Conservation (phyloP, 2,888 invertebrate species). For the Nomada hirtipes region DNA sequence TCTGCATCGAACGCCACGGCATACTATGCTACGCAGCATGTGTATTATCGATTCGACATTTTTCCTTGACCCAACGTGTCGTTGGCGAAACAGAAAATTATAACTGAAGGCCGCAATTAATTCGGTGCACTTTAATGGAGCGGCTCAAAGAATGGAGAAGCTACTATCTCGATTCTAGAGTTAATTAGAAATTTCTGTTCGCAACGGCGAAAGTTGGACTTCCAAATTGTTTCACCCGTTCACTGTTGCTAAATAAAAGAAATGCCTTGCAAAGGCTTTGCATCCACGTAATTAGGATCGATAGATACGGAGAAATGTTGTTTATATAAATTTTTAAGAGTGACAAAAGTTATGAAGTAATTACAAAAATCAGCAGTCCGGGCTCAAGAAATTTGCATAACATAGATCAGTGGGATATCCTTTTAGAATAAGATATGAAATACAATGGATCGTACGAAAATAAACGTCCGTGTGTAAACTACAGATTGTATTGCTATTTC, state of each 20-base stretch:
- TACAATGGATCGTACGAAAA: too few species aligned
- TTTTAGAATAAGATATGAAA: too few species aligned
- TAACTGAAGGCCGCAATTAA: neutral
- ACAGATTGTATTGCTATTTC: slow-evolving; percentile 3
- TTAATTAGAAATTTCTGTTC: slow-evolving; percentile 44
- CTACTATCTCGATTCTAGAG: slow-evolving; percentile 4
- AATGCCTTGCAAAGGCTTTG: neutral
- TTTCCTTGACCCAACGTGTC: too few species aligned
- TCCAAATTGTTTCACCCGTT: slow-evolving; percentile 30
- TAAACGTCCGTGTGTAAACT: neutral
- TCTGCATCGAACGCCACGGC: neutral
- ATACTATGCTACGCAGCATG: too few species aligned
- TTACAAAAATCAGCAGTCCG: too few species aligned
- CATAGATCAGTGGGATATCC: too few species aligned
- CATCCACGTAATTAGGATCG: slow-evolving; percentile 18
- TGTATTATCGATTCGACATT: neutral
- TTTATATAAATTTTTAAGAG: neutral
- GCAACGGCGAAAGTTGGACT: slow-evolving; percentile 5
- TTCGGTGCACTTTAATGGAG: neutral
- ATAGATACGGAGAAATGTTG: neutral
- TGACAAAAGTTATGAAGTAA: neutral
- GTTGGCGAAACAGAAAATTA: neutral
- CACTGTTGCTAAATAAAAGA: slow-evolving; percentile 8
- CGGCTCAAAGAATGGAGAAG: neutral
- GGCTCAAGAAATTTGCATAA: too few species aligned